Percentiles rank a stretch among this genome's conserved stretches.
Evolutionary conservation across 2,113 vertebrate genomes (phyloP).

Genomic region (Vombatus ursinus): DNA sequence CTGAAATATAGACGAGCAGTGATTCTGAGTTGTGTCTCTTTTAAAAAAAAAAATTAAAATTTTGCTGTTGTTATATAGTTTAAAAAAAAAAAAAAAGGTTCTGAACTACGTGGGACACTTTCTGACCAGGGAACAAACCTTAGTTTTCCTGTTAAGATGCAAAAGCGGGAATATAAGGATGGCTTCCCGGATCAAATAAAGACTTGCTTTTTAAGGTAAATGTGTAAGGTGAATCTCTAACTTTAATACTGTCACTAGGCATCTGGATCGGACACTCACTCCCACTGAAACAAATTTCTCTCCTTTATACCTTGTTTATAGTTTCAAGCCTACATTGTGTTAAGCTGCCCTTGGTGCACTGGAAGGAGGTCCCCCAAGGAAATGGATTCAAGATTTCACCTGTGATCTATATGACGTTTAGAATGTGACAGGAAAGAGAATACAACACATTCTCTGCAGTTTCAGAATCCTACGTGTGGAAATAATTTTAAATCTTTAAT

Average conservation of each 20-base stretch:
- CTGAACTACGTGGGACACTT: background rate
- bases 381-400: background rate
- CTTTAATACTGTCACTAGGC: background rate
- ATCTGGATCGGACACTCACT: background rate
- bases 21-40: no score
- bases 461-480: no score
- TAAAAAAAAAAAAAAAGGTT: background rate
- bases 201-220: background rate
- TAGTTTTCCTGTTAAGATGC: no score
- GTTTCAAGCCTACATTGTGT: background rate
- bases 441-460: background rate
- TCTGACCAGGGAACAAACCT: background rate
- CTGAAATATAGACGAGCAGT: no score
- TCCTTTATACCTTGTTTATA: background rate
- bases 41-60: no score
- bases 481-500: no score
- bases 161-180: background rate
- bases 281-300: background rate
- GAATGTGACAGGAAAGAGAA: background rate
- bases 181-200: background rate
- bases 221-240: background rate
- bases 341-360: background rate
- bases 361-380: background rate
- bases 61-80: background rate
- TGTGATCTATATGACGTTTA: background rate